Evolutionary conservation across 1,140 invertebrate species (phyloP).

Genomic region (Calliphora vicina): DNA sequence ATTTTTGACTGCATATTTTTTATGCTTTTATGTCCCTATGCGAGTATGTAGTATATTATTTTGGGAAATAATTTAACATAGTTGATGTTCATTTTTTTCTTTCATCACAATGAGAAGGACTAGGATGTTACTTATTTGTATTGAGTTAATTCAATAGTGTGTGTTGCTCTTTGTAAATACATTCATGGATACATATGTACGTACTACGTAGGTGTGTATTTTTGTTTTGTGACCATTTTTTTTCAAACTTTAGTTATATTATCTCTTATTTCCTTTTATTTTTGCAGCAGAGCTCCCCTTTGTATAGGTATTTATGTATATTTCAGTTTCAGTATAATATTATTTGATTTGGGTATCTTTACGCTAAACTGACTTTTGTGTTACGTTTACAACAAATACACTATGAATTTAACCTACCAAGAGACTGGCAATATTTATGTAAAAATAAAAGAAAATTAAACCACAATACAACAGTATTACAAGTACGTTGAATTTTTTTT

Average conservation of each 20-base stretch:
- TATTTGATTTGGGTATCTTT: not conserved
- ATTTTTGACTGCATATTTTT: not conserved
- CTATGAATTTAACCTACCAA: not conserved
- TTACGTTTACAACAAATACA: not conserved
- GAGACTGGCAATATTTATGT: not conserved
- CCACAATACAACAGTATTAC: not conserved
- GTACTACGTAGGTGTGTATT: too few species aligned
- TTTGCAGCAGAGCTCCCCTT: not conserved
- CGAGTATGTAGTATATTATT: not conserved
- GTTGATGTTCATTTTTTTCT: not conserved
- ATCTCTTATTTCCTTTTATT: not conserved
- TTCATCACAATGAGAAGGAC: not conserved
- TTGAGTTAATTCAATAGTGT: not conserved
- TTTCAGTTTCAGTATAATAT: not conserved
- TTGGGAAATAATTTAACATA: not conserved
- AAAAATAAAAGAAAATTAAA: not conserved
- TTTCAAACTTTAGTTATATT: not conserved
- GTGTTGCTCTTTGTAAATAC: too few species aligned
- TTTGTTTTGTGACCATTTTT: not conserved
- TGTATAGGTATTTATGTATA: not conserved
- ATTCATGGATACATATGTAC: too few species aligned
- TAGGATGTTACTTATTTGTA: not conserved
- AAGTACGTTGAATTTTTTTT: not conserved
- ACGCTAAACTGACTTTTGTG: not conserved
- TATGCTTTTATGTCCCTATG: too few species aligned